Percentiles rank a stretch among this genome's conserved stretches.
Conservation (phyloP, 1,140 invertebrate species). For the Forficula auricularia region DNA sequence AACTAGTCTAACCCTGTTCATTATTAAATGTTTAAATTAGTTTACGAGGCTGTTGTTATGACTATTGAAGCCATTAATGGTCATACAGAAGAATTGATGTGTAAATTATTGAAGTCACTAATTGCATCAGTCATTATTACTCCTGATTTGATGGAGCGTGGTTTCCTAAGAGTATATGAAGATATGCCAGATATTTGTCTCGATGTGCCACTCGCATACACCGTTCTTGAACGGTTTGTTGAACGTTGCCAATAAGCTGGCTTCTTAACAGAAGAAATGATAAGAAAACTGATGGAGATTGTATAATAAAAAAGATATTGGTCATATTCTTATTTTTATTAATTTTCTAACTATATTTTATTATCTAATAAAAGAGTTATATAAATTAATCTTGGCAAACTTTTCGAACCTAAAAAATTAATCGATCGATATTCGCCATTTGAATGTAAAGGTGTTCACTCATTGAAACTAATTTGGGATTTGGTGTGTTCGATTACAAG, state of each 20-base stretch:
- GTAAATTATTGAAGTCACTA: conserved; percentile 57
- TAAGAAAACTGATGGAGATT: conserved; percentile 53
- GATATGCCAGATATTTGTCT: conserved; percentile 78
- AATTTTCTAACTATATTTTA: too few relatives aligned
- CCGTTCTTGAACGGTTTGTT: conserved; percentile 66
- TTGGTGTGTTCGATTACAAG: too few relatives aligned
- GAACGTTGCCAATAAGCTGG: conserved; percentile 48
- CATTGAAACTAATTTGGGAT: too few relatives aligned
- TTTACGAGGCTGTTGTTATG: conserved; percentile 68
- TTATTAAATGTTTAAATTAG: too few relatives aligned
- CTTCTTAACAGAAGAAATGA: conserved; percentile 47
- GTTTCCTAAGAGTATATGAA: conserved; percentile 66
- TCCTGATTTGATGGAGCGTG: conserved; percentile 68
- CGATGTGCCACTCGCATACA: conserved; percentile 79
- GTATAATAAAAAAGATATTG: too few relatives aligned
- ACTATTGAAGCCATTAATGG: conserved; percentile 66
- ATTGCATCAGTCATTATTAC: conserved; percentile 57
- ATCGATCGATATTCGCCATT: too few relatives aligned
- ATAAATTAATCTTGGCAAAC: too few relatives aligned
- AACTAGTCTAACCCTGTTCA: too few relatives aligned
- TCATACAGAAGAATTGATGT: conserved; percentile 56
- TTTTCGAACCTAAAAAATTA: too few relatives aligned
- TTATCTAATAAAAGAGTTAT: too few relatives aligned
- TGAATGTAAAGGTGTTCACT: too few relatives aligned
- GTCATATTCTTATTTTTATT: too few relatives aligned